Conservation (phyloP, 2,113 vertebrate genomes). For the Cinclus cinclus region DNA sequence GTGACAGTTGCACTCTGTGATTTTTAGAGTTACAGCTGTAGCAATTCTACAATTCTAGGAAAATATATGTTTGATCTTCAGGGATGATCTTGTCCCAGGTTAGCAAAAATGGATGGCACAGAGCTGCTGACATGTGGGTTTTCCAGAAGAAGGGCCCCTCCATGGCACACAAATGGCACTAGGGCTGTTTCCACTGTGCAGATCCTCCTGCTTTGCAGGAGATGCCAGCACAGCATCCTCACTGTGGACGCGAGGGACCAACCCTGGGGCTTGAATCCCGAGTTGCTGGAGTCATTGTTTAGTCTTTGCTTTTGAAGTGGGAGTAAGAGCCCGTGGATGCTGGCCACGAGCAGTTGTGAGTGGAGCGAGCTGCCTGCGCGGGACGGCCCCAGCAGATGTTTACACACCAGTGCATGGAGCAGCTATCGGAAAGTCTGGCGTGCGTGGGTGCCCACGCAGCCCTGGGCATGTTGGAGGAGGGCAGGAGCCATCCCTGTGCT, state of each 20-base stretch:
- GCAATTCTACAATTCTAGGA: neutral
- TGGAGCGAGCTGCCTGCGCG: neutral
- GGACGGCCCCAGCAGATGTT: neutral
- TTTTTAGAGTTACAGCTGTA: neutral
- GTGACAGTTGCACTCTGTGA: neutral
- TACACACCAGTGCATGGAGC: neutral
- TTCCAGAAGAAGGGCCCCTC: neutral
- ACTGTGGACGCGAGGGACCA: neutral
- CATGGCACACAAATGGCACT: neutral
- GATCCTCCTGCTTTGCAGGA: neutral
- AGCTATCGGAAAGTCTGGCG: neutral
- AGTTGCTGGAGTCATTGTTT: conserved; percentile 27
- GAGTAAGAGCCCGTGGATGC: neutral
- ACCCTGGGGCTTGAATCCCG: neutral
- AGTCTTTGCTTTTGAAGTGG: conserved; percentile 18
- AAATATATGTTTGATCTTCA: neutral
- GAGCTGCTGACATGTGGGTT: neutral
- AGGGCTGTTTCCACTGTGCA: neutral
- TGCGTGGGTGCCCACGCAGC: neutral
- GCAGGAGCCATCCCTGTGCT: neutral
- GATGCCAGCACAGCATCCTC: neutral
- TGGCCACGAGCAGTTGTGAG: neutral
- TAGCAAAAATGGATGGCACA: neutral
- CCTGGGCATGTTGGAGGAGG: neutral
- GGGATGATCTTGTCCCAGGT: neutral